Conservation (phyloP, 1,140 invertebrate genomes). For the Muscidifurax raptorellus region DNA sequence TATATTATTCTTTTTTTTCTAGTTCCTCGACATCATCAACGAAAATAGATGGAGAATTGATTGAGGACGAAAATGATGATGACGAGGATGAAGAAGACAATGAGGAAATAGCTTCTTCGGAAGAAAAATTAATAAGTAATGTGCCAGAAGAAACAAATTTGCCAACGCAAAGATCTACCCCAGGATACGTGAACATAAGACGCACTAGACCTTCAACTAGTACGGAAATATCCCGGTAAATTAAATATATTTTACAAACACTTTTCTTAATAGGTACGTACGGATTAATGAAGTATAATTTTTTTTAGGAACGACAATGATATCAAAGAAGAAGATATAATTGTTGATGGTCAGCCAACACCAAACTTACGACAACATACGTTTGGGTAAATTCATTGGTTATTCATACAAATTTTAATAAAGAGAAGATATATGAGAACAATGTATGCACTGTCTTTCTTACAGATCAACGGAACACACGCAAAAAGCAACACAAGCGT, state of each 20-base stretch:
- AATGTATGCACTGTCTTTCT: background rate
- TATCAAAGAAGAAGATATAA: slow-evolving; percentile 57
- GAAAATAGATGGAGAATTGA: slow-evolving; percentile 49
- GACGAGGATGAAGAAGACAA: slow-evolving; percentile 69
- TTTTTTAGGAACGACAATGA: slow-evolving; percentile 33
- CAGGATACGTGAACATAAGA: slow-evolving; percentile 81
- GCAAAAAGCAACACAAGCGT: slow-evolving; percentile 15
- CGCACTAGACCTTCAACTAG: slow-evolving; percentile 75
- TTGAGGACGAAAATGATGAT: slow-evolving; percentile 66
- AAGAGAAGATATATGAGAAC: background rate
- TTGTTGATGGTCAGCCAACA: slow-evolving; percentile 54
- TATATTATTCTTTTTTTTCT: slow-evolving; percentile 38
- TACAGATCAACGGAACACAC: slow-evolving; percentile 27
- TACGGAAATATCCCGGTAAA: slow-evolving; percentile 57
- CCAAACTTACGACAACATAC: slow-evolving; percentile 55
- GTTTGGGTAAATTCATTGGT: slow-evolving; percentile 3
- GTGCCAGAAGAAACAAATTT: slow-evolving; percentile 61
- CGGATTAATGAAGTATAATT: background rate
- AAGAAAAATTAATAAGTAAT: slow-evolving; percentile 64
- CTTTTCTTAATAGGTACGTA: background rate
- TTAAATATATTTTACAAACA: background rate
- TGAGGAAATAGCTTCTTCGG: slow-evolving; percentile 60
- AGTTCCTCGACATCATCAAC: slow-evolving; percentile 37
- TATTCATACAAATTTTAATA: background rate
- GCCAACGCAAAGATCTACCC: slow-evolving; percentile 73